Percentiles rank a stretch among this genome's conserved stretches.
Conservation (phyloP, 2,797 vertebrate genomes). For the Vespertilio murinus region DNA sequence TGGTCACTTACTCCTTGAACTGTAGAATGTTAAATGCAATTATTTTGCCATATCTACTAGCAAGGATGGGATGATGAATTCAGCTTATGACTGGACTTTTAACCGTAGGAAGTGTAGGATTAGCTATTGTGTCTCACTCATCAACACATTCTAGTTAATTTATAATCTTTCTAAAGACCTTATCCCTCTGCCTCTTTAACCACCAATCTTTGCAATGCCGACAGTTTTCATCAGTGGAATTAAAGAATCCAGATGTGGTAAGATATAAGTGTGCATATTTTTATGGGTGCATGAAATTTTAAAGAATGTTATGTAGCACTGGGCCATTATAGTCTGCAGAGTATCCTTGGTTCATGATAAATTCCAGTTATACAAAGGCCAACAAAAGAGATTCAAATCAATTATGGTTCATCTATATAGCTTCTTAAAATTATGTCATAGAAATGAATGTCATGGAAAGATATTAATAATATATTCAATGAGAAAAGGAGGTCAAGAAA, state of each 20-base stretch:
- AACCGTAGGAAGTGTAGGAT: not conserved
- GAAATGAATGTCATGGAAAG: conserved; percentile 23
- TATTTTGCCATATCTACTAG: not conserved
- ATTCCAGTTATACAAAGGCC: not conserved
- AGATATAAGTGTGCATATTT: not conserved
- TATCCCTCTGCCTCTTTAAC: not conserved
- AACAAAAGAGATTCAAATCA: not conserved
- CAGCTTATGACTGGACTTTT: not conserved
- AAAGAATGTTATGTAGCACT: not conserved
- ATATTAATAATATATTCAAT: not conserved
- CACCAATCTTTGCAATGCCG: not conserved
- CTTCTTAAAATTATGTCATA: not conserved
- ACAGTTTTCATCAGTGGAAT: not conserved
- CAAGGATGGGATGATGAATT: not conserved
- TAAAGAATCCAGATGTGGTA: not conserved
- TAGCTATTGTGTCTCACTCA: not conserved
- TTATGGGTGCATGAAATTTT: not conserved
- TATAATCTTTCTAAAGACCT: not conserved
- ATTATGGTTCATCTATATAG: not conserved
- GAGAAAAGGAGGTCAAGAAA: not conserved
- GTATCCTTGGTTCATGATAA: not conserved
- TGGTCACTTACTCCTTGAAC: not conserved
- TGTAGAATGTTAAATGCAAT: not conserved
- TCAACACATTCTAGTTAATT: not conserved
- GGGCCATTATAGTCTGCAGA: not conserved